Evolutionary conservation across 2,888 invertebrate genomes (phyloP).

Genomic region (Aelia acuminata): DNA sequence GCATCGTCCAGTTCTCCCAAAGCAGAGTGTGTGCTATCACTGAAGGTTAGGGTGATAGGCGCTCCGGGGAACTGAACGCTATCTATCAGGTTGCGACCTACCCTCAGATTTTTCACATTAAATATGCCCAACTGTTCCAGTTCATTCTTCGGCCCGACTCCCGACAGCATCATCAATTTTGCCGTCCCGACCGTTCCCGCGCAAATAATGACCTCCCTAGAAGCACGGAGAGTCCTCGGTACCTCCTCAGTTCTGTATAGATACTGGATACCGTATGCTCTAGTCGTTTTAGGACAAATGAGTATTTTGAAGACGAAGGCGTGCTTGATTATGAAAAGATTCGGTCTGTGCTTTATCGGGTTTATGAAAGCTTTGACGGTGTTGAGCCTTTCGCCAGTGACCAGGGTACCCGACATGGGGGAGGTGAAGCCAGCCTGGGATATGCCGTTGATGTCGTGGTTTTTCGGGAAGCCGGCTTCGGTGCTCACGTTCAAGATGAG

Average conservation of each 20-base stretch:
- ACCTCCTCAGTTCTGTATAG: slow-evolving; percentile 59
- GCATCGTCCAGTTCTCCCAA: slow-evolving; percentile 60
- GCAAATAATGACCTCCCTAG: slow-evolving; percentile 63
- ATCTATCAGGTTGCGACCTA: slow-evolving; percentile 64
- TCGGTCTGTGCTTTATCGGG: slow-evolving; percentile 73
- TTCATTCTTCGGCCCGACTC: slow-evolving; percentile 62
- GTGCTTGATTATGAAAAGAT: slow-evolving; percentile 75
- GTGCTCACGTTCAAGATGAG: slow-evolving; percentile 58
- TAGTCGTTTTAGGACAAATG: slow-evolving; percentile 73
- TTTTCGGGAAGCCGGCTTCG: slow-evolving; percentile 61
- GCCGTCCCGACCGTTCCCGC: slow-evolving; percentile 63
- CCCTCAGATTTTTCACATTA: slow-evolving; percentile 59
- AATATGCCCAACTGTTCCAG: slow-evolving; percentile 60
- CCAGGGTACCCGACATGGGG: slow-evolving; percentile 72
- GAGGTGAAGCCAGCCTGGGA: slow-evolving; percentile 61
- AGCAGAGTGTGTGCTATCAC: slow-evolving; percentile 21
- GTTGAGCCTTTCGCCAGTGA: slow-evolving; percentile 77
- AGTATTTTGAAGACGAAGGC: slow-evolving; percentile 75
- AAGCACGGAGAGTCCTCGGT: slow-evolving; percentile 59
- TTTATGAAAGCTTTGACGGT: slow-evolving; percentile 78
- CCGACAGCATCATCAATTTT: slow-evolving; percentile 62
- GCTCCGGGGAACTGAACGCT: slow-evolving; percentile 63
- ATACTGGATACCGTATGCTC: slow-evolving; percentile 75
- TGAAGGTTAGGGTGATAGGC: slow-evolving; percentile 60
- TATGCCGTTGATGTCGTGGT: slow-evolving; percentile 63